Percentiles rank a stretch among this genome's conserved stretches.
Evolutionary conservation across 1,140 invertebrate genomes (phyloP).

Genomic region (Sminthurides bifidus): DNA sequence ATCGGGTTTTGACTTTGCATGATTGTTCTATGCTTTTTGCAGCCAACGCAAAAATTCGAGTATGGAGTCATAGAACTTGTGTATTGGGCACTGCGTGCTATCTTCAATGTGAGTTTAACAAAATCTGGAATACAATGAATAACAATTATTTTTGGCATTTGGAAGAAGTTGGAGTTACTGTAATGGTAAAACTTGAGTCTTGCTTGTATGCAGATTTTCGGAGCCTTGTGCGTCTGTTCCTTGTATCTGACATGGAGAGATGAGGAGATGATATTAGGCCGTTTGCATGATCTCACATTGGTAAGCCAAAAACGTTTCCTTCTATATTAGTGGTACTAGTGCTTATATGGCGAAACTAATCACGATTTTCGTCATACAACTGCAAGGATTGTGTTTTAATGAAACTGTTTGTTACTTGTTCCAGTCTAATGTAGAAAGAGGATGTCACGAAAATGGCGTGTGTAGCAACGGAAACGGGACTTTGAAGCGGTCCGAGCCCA

Average conservation of each 20-base stretch:
- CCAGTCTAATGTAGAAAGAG: conserved; percentile 23
- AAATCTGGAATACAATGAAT: neutral
- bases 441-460: neutral
- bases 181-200: too few species aligned
- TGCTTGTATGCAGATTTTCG: conserved; percentile 30
- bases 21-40: neutral
- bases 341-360: neutral
- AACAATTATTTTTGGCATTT: conserved; percentile 34
- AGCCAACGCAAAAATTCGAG: conserved; percentile 29
- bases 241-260: conserved; percentile 46
- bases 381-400: neutral
- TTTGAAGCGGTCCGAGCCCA: conserved; percentile 12
- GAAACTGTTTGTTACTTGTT: neutral
- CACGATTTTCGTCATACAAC: neutral
- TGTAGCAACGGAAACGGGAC: conserved; percentile 9
- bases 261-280: conserved; percentile 38
- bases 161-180: too few species aligned
- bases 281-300: conserved; percentile 38
- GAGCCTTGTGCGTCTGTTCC: conserved; percentile 48
- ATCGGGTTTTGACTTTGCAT: neutral
- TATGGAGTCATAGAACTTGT: conserved; percentile 31
- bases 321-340: neutral
- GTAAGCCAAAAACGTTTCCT: conserved; percentile 28
- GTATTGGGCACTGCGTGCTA: conserved; percentile 32
- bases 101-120: conserved; percentile 34